These are phyloP conservation scores for Akabosia matsudoensis DNA, from an alignment of 1,140 invertebrate genomes.

Conservation along the genomic window DNA sequence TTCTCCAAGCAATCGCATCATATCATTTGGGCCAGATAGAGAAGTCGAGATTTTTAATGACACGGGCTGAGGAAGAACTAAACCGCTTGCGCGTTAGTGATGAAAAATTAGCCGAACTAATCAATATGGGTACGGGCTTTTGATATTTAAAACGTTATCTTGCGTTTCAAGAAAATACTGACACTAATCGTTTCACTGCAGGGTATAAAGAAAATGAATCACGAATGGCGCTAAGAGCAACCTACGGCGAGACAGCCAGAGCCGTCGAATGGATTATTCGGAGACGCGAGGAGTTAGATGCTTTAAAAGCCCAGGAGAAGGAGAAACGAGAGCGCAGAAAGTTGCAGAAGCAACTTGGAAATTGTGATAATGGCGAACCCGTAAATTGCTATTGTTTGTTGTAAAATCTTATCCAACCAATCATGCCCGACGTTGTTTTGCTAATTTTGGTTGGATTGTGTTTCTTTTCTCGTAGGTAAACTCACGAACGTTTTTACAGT, in stretches of 20 bases:
- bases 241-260: slow-evolving; percentile 58
- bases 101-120: slow-evolving; percentile 55
- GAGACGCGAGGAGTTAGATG: slow-evolving; percentile 55
- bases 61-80: slow-evolving; percentile 61
- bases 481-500: slow-evolving; percentile 56
- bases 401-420: slow-evolving; percentile 14
- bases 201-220: slow-evolving; percentile 65
- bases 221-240: slow-evolving; percentile 63
- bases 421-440: not conserved
- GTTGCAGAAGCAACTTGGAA: slow-evolving; percentile 53
- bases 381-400: slow-evolving; percentile 1
- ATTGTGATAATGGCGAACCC: slow-evolving; percentile 39
- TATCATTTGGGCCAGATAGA: slow-evolving; percentile 67
- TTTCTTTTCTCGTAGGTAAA: slow-evolving; percentile 54
- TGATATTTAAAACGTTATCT: not conserved
- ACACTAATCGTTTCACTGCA: slow-evolving; percentile 40
- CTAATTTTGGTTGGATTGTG: not conserved
- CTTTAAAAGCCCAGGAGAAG: slow-evolving; percentile 55
- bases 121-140: slow-evolving; percentile 56
- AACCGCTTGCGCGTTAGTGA: slow-evolving; percentile 62
- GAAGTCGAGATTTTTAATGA: slow-evolving; percentile 59
- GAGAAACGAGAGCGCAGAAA: slow-evolving; percentile 56
- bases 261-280: slow-evolving; percentile 65
- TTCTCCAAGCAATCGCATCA: slow-evolving; percentile 71
- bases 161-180: slow-evolving; percentile 12